Conservation (phyloP, 1,140 invertebrate species). For the Pristionchus pacificus region DNA sequence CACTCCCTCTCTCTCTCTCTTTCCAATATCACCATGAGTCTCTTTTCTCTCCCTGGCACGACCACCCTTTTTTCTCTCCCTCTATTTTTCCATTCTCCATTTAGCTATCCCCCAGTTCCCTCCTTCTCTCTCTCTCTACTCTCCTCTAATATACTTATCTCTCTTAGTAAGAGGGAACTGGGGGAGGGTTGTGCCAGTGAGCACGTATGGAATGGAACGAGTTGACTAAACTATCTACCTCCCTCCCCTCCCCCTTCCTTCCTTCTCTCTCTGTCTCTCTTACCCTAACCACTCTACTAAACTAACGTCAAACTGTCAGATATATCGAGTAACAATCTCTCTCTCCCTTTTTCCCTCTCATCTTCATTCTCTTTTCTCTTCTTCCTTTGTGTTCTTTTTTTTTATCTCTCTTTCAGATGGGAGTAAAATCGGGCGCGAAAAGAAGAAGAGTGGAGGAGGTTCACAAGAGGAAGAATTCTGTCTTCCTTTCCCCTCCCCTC, state of each 20-base stretch:
- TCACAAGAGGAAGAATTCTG: too few species aligned
- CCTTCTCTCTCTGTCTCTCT: background rate
- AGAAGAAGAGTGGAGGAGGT: too few species aligned
- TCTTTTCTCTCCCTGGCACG: background rate
- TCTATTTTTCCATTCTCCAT: background rate
- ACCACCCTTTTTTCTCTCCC: background rate
- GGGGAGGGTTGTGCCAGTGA: background rate
- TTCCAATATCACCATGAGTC: slow-evolving; percentile 7
- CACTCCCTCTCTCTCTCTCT: background rate
- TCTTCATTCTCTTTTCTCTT: too few species aligned
- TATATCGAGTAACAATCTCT: too few species aligned
- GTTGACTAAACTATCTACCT: background rate
- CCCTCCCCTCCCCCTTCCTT: background rate
- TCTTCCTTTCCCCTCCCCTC: too few species aligned
- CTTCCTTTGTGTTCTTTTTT: too few species aligned
- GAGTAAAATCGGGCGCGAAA: too few species aligned
- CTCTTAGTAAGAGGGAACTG: background rate
- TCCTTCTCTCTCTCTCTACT: background rate
- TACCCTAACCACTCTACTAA: too few species aligned
- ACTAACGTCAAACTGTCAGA: too few species aligned
- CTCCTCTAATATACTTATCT: background rate
- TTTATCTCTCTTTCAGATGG: too few species aligned
- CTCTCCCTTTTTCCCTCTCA: too few species aligned
- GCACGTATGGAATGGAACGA: background rate
- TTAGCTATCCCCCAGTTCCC: background rate